Evolutionary conservation across 2,113 vertebrate species (phyloP), one percentile per base, ranked within the genome.

Genomic region (Platysteira castanea): DNA sequence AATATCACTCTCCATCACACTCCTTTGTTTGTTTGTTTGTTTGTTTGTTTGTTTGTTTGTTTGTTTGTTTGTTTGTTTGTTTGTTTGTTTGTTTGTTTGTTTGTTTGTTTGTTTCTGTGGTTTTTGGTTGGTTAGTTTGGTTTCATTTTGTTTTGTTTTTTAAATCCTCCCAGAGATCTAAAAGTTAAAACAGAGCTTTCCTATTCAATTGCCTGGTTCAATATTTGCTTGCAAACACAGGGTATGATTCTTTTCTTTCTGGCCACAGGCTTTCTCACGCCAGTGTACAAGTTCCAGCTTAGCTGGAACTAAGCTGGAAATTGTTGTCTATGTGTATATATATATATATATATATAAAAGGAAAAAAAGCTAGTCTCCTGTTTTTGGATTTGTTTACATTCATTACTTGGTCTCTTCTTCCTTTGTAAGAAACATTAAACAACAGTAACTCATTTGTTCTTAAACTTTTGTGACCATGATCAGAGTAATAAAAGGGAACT

Each of bases 401-500:
- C 12, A 4, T 80, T 89, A 19, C 12, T 76, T 64, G 3, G 3
- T 64, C 46, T 71, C 44, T 31, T 71, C 33, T 83, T 10, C 67
- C 39, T 85, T 61, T 53, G n/a, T 53, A 57, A 21, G 18, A 85
- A 77, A 57, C 7, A 65, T 27, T 83, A 54, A 87, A 63, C 19
- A 87, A 21, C 50, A 75, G 31, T 65, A 82, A 56, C 13, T 73
- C 18, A 41, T 83, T 83, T 91, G n/a, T 70, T 94, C 53, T 84
- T 85, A 79, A 91, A 79, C 26, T 85, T 93, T 19, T 83, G 53
- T 94, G 89, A 97, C 71, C 85, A 91, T 50, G 49, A 96, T 50
- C 73, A 96, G 65, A 93, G 70, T 87, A 96, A 95, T 94, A 93
- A 95, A 95, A 96, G 31, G 74, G 67, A 96, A 93, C 74, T 95